A percentile compares a stretch with the other conserved stretches of the same genome.
These are phyloP conservation scores for Elmis aenea DNA, from an alignment of 2,888 invertebrate species.

Conservation along the genomic window DNA sequence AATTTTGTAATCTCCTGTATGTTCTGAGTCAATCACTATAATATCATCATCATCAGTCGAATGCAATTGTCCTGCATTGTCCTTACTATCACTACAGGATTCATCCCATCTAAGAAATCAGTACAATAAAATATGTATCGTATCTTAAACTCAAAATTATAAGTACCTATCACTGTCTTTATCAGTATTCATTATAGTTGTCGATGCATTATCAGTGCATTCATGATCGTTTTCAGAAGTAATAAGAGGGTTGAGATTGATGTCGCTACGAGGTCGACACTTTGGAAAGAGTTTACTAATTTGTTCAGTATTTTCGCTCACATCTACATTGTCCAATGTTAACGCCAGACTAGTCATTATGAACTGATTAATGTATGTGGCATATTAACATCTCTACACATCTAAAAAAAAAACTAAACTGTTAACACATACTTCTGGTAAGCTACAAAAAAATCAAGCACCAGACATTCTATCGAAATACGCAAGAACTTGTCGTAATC, in stretches of 20 bases:
- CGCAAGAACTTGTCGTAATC: no score
- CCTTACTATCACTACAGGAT: conserved; percentile 42
- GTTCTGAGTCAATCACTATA: conserved; percentile 46
- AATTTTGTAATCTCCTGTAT: conserved; percentile 61
- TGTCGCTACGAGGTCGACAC: conserved; percentile 69
- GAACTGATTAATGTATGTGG: conserved; percentile 25
- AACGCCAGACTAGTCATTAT: conserved; percentile 48
- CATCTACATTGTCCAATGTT: conserved; percentile 47
- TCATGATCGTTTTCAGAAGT: conserved; percentile 43
- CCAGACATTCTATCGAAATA: no score
- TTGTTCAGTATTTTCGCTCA: conserved; percentile 60
- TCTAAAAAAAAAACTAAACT: no score
- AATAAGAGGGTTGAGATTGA: conserved; percentile 52
- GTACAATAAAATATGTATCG: conserved; percentile 1
- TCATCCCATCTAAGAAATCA: conserved; percentile 43
- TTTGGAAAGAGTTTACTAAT: conserved; percentile 82
- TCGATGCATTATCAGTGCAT: conserved; percentile 43
- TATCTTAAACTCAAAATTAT: conserved; percentile 10
- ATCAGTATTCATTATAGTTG: conserved; percentile 51
- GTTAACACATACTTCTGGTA: no score
- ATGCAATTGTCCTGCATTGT: conserved; percentile 41
- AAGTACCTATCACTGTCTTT: conserved; percentile 45
- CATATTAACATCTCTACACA: no score
- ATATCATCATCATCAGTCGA: conserved; percentile 52
- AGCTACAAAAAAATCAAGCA: no score